Percentiles rank a stretch among this genome's conserved stretches.
phyloP scores from a whole-genome alignment of 2,797 vertebrate species.

The Gadopsis bispinosus region DNA sequence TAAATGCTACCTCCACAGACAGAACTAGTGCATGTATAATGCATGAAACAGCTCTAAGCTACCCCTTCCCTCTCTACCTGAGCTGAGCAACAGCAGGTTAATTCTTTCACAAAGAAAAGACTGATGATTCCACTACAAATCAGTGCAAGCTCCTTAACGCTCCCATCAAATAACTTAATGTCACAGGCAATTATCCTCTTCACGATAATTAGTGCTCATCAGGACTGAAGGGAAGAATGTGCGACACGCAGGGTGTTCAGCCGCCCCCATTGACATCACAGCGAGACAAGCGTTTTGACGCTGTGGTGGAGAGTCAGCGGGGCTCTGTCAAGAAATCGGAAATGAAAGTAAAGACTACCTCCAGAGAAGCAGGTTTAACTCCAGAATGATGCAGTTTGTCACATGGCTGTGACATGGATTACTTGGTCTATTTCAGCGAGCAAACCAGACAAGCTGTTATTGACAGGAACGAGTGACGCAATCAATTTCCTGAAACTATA shows the following conservation, averaged over 20 bases:
- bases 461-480: not conserved
- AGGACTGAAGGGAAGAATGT: slow-evolving; percentile 21
- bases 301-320: not conserved
- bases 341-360: not conserved
- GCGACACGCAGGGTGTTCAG: not conserved
- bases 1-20: not conserved
- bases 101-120: slow-evolving; percentile 14
- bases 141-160: slow-evolving; percentile 21
- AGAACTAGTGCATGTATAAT: not conserved
- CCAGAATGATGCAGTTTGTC: not conserved
- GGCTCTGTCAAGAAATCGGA: not conserved
- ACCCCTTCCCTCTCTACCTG: not conserved
- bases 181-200: slow-evolving; percentile 53
- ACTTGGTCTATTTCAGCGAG: not conserved
- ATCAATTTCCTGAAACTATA: not conserved
- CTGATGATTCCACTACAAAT: slow-evolving; percentile 43
- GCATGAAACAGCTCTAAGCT: not conserved
- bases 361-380: not conserved
- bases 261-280: not conserved
- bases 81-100: slow-evolving; percentile 5
- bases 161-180: slow-evolving; percentile 43
- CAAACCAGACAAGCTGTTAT: not conserved
- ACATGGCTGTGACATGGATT: not conserved
- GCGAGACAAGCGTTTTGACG: slow-evolving; percentile 4
- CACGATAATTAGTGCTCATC: slow-evolving; percentile 43